Percentiles rank a stretch among this genome's conserved stretches.
These are phyloP conservation scores for Neoniphon sammara DNA, from an alignment of 2,797 vertebrate genomes.

Conservation along the genomic window DNA sequence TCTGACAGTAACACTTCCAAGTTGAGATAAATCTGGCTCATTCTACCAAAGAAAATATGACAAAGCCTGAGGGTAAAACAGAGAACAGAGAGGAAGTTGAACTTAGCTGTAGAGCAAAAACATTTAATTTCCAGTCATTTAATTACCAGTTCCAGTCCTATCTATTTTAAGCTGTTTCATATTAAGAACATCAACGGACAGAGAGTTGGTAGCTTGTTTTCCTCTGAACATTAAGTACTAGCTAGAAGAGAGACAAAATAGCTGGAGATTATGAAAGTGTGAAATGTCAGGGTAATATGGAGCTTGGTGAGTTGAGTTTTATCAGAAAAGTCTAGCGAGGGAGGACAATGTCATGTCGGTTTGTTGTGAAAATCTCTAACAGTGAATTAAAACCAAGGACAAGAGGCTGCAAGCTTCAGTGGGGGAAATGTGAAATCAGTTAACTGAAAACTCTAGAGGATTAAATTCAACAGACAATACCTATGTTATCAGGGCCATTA, in stretches of 20 bases:
- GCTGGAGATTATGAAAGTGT: constrained; percentile 3
- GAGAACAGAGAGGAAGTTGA: constrained; percentile 59
- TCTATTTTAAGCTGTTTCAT: not conserved
- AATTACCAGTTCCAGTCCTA: no score
- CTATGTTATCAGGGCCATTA: not conserved
- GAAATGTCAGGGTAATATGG: constrained; percentile 7
- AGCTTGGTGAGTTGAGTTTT: not conserved
- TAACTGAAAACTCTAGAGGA: not conserved
- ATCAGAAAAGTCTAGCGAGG: not conserved
- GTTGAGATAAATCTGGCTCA: constrained; percentile 14
- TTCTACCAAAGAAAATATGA: constrained; percentile 35
- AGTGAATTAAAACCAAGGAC: constrained; percentile 9
- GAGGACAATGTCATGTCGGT: not conserved
- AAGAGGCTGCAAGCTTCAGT: constrained; percentile 33
- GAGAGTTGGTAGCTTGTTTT: not conserved
- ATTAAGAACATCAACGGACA: not conserved
- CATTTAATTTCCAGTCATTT: not conserved
- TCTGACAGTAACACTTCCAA: constrained; percentile 16
- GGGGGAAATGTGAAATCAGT: constrained; percentile 1
- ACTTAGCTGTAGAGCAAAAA: constrained; percentile 3
- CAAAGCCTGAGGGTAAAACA: constrained; percentile 67
- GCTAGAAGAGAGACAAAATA: not conserved
- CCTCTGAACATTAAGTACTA: not conserved
- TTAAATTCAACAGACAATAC: constrained; percentile 11
- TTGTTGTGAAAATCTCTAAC: constrained; percentile 19